A percentile compares a stretch with the other conserved stretches of the same genome.
Conservation (phyloP, 2,888 invertebrate species). For the Drosophila falleni region DNA sequence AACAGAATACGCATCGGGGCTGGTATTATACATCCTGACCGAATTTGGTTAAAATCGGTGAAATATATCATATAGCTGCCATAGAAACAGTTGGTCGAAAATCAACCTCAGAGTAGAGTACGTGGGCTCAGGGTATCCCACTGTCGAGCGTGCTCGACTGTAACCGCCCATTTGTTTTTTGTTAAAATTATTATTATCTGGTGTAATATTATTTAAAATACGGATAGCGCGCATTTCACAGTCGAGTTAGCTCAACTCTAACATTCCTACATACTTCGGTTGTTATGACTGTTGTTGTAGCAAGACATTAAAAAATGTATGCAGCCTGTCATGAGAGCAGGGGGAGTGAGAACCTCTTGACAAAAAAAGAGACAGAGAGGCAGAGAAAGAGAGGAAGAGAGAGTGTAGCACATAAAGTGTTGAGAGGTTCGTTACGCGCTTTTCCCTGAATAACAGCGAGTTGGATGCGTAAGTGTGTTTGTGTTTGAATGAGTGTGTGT, state of each 20-base stretch:
- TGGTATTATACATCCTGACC: no score
- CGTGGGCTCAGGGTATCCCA: no score
- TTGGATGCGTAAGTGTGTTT: background rate
- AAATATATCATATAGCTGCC: no score
- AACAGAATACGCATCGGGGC: no score
- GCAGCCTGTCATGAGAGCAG: conserved; percentile 37
- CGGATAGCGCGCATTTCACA: background rate
- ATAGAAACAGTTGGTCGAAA: no score
- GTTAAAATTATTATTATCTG: background rate
- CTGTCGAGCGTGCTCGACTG: no score
- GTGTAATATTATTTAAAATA: background rate
- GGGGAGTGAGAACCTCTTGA: background rate
- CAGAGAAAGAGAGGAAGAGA: background rate
- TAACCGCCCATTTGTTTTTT: no score
- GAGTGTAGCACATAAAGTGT: conserved; percentile 49
- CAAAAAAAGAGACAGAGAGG: background rate
- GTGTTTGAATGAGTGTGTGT: conserved; percentile 9
- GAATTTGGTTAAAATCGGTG: no score
- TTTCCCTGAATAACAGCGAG: conserved; percentile 7
- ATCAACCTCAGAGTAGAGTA: no score
- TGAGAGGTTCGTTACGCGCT: conserved; percentile 61
- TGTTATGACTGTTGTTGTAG: conserved; percentile 17
- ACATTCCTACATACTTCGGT: background rate
- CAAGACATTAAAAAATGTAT: conserved; percentile 67
- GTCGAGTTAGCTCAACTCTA: background rate